These are phyloP conservation scores for Coregonus ussuriensis DNA, from an alignment of 2,797 vertebrate genomes.

Conservation along the genomic window DNA sequence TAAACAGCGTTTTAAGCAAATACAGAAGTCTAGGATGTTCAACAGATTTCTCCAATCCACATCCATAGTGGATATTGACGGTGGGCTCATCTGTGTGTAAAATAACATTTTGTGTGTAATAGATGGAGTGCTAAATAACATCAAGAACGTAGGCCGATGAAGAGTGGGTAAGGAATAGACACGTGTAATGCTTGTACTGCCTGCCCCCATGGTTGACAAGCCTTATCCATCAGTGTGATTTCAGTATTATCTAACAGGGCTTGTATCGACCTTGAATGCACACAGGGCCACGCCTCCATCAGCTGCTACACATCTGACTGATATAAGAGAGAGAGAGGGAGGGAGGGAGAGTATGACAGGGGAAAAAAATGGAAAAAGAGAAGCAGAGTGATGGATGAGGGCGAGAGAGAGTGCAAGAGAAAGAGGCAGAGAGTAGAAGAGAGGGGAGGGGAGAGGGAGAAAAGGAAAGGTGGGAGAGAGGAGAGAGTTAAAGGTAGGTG, in stretches of 20 bases:
- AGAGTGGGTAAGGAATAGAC: slow-evolving; percentile 29
- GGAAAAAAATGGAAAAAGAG: too few relatives aligned
- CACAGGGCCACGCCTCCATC: background rate
- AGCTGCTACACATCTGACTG: slow-evolving; percentile 18
- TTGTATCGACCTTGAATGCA: background rate
- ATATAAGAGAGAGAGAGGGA: background rate
- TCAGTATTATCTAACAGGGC: slow-evolving; percentile 5
- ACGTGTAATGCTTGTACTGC: background rate
- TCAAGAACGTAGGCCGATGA: slow-evolving; percentile 26
- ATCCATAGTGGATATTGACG: slow-evolving; percentile 41
- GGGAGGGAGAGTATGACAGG: background rate
- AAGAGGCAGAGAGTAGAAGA: background rate
- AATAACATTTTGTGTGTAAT: slow-evolving; percentile 30
- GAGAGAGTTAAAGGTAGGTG: too few relatives aligned
- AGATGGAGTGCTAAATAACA: slow-evolving; percentile 22
- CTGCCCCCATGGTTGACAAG: background rate
- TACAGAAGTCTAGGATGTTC: slow-evolving; percentile 25
- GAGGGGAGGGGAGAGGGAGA: background rate
- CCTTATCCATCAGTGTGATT: background rate
- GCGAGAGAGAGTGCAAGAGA: too few relatives aligned
- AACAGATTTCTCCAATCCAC: slow-evolving; percentile 20
- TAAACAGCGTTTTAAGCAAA: slow-evolving; percentile 8
- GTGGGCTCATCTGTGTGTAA: slow-evolving; percentile 24
- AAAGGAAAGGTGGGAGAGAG: too few relatives aligned
- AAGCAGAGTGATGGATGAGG: too few relatives aligned